Base-by-base conservation (phyloP, 2,113 vertebrate genomes). In the Gymnogyps californianus region DNA sequence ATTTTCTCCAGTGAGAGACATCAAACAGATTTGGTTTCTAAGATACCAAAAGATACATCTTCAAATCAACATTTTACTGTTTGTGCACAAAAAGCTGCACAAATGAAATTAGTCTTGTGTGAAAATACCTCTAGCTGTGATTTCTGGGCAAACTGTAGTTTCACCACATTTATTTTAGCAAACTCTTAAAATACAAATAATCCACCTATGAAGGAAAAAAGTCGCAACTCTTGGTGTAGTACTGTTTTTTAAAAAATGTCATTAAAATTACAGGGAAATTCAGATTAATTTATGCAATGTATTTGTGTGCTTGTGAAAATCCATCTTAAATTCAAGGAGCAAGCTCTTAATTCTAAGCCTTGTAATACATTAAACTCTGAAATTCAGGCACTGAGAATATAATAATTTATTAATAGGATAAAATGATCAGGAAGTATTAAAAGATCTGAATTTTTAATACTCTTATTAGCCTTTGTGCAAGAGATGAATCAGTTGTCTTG, bases 391-490 rank as follows among this genome's bases (percentile, higher is more conserved):
- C 71, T 82, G 92, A 93, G 91, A 90, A 89, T 78, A 54, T 89
- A 95, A 91, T 95, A 83, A 83, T 96, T 94, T 97, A 94, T 84
- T 94, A 97, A 96, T 96, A 89, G 70, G 61, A 71, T 90, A 69
- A 93, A 90, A 95, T 96, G 34, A 77, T 95, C 67, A 96, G 86
- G 62, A 97, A 82, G 65, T 90, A 94, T 96, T 97, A 97, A 95
- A 96, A 97, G 79, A 61, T 89, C 89, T 98, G 70, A 94, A 96
- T 92, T 95, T 97, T 96, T 97, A 96, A 97, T 94, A 79, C 87
- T 89, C 91, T 55, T 89, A 93, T 93, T 95, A 96, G 90, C 85
- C 64, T 96, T 85, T 95, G 51, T 96, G 71, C 83, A 88, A 69
- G 62, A 97, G 69, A 93, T 91, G 84, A 96, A 84, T 97, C 86